phyloP scores from a whole-genome alignment of 2,797 vertebrate species.

The Chiropotes sagulatus region DNA sequence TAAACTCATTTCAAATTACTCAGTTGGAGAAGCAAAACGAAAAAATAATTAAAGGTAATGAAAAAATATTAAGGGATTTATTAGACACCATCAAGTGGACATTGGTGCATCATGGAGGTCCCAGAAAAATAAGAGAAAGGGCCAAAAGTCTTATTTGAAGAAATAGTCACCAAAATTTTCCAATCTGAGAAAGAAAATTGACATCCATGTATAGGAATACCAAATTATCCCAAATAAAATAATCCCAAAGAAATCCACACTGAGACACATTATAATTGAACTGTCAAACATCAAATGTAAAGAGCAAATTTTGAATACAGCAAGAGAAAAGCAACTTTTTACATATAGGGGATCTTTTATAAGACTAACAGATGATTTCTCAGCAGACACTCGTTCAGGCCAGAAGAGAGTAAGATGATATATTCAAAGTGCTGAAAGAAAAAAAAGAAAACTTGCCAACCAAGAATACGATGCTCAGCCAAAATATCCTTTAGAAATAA shows the following conservation, averaged over 20 bases:
- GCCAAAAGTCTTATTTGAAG: not conserved
- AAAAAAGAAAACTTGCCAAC: not conserved
- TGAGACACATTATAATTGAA: not conserved
- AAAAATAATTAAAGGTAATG: not conserved
- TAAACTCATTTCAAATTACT: not conserved
- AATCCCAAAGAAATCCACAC: not conserved
- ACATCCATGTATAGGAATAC: not conserved
- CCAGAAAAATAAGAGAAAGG: not conserved
- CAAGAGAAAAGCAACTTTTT: not conserved
- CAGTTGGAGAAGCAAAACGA: not conserved
- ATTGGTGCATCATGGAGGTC: not conserved
- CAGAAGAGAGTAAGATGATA: not conserved
- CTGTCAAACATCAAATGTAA: not conserved
- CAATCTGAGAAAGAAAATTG: not conserved
- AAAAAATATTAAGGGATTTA: not conserved
- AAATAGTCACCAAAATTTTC: not conserved
- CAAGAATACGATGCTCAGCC: not conserved
- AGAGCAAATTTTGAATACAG: not conserved
- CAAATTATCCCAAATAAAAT: not conserved
- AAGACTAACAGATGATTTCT: not conserved
- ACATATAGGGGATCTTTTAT: too few relatives aligned
- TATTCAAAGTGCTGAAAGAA: not conserved
- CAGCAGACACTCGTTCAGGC: not conserved
- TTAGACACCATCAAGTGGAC: not conserved
- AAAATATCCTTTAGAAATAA: not conserved